Evolutionary conservation across 1,140 invertebrate species (phyloP).

Genomic region (Heliconius melpomene): DNA sequence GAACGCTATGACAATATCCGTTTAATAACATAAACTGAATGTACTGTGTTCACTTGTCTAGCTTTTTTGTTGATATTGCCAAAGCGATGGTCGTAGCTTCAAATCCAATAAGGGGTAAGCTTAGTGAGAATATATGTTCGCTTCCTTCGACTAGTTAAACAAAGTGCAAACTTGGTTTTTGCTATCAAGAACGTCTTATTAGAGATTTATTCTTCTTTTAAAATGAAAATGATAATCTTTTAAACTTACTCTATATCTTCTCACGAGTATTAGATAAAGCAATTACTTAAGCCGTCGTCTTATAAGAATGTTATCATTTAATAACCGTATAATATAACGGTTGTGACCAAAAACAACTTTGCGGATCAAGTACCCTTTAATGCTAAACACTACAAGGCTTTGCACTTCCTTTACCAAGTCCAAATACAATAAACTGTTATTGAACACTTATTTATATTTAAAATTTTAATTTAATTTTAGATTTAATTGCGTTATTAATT

Average conservation of each 20-base stretch:
- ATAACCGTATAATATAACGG: slow-evolving; percentile 25
- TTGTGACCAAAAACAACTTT: slow-evolving; percentile 13
- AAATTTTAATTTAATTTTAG: neutral
- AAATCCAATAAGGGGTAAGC: too few relatives aligned
- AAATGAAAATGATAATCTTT: too few relatives aligned
- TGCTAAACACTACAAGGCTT: slow-evolving; percentile 10
- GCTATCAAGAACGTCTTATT: too few relatives aligned
- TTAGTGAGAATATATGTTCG: too few relatives aligned
- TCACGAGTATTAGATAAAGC: slow-evolving; percentile 7
- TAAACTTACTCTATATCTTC: neutral
- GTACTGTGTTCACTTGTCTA: neutral
- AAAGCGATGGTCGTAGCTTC: neutral
- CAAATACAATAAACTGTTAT: neutral
- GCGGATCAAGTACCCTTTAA: slow-evolving; percentile 24
- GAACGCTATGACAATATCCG: slow-evolving; percentile 54
- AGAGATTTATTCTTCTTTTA: too few relatives aligned
- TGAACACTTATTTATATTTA: neutral
- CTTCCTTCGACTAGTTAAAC: too few relatives aligned
- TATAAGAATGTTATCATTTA: slow-evolving; percentile 12
- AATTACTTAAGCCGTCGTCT: neutral
- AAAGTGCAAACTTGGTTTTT: too few relatives aligned
- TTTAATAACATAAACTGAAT: slow-evolving; percentile 40
- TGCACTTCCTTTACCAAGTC: slow-evolving; percentile 15
- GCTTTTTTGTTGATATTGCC: neutral
- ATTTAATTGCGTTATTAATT: neutral